Conservation (phyloP, 2,797 vertebrate species). For the Streptopelia turtur region DNA sequence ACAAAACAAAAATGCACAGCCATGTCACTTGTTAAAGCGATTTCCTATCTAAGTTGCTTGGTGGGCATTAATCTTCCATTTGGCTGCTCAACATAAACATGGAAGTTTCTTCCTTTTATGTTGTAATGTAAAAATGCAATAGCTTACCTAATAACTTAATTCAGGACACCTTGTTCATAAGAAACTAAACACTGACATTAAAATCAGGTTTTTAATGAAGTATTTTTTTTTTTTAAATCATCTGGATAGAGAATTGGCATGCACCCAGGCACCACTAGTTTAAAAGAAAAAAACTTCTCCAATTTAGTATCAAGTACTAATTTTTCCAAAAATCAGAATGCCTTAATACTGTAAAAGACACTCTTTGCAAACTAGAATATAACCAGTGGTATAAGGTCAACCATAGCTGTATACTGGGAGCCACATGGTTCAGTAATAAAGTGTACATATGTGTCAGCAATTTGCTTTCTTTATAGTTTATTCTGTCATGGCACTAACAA, state of each 20-base stretch:
- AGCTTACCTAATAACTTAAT: slow-evolving; percentile 4
- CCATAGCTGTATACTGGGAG: background rate
- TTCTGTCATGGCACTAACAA: background rate
- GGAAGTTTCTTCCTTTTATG: background rate
- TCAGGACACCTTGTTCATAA: background rate
- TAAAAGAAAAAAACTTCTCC: background rate
- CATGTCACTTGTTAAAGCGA: background rate
- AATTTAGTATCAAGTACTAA: background rate
- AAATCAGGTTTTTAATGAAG: background rate
- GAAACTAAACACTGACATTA: background rate
- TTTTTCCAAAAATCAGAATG: background rate
- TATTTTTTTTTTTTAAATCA: background rate
- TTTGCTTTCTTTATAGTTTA: background rate
- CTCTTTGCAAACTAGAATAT: background rate
- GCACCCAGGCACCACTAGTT: background rate
- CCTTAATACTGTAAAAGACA: background rate
- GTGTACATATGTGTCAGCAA: background rate
- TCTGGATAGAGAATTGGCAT: background rate
- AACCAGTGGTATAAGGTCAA: background rate
- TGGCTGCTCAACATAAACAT: background rate
- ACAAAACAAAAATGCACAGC: background rate
- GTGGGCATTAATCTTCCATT: background rate
- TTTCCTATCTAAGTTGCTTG: background rate
- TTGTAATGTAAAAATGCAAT: background rate
- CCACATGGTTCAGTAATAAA: background rate